Conservation (phyloP, 2,113 vertebrate species). For the Podocnemis expansa region DNA sequence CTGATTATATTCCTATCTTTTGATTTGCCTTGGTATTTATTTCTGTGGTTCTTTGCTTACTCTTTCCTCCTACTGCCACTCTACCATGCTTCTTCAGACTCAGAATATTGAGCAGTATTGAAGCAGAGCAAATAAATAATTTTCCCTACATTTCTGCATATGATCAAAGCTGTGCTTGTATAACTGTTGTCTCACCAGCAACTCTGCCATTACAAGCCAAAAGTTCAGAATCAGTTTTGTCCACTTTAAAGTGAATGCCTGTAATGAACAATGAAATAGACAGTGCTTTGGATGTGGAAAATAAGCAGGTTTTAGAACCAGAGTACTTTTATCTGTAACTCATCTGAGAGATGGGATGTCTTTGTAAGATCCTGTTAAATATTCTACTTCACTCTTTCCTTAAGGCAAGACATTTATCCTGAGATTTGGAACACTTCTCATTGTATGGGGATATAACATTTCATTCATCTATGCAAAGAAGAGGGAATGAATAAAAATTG, state of each 20-base stretch:
- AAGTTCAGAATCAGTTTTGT: neutral
- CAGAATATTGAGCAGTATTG: neutral
- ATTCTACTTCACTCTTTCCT: constrained; percentile 35
- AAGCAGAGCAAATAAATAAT: neutral
- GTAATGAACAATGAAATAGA: neutral
- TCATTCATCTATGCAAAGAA: constrained; percentile 41
- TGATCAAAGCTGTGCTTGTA: neutral
- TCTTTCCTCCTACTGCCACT: neutral
- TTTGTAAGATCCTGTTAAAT: constrained; percentile 30
- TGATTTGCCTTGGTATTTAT: neutral
- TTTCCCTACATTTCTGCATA: neutral
- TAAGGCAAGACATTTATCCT: constrained; percentile 26
- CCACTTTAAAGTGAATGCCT: neutral
- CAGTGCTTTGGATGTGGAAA: neutral
- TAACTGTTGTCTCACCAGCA: neutral
- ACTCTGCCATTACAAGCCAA: neutral
- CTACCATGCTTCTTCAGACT: neutral
- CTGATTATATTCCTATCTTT: neutral
- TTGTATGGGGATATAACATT: neutral
- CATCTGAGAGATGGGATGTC: neutral
- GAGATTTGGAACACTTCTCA: constrained; percentile 37
- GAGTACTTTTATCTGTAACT: neutral
- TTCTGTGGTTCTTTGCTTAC: neutral
- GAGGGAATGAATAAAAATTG: constrained; percentile 46
- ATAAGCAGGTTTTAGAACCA: neutral